Evolutionary conservation across 2,888 invertebrate species (phyloP), one percentile per base, ranked within the genome.

Genomic region (Sarcophaga carnaria): DNA sequence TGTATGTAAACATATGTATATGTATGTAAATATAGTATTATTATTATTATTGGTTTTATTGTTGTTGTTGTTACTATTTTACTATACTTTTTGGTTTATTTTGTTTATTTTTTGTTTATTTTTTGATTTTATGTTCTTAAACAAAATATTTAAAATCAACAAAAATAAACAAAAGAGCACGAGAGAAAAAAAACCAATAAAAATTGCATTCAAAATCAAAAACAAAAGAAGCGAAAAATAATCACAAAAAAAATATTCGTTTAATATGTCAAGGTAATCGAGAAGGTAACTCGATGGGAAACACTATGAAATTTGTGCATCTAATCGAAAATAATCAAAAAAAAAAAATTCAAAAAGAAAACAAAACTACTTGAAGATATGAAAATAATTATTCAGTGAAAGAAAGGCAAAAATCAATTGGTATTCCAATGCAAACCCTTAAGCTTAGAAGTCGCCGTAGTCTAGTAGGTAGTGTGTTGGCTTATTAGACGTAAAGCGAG

Each of bases 241-340:
- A 54, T 14, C 12, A 54, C 17, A 60, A 63, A 22, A 62, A 62
- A 37, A 37, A 37, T 4, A 2, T 37, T 37, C 37, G 54, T 54
- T 54, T 54, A 17, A 54, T 83, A 20, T 79, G 86, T 83, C 86
- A 86, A 86, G 85, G 85, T 82, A 71, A 70, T 27, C 67, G 54
- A 60, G 54, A 77, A 82, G 71, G 69, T 71, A 64, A 71, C n/a
- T 64, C 63, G 70, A 49, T 77, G 76, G 25, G 76, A 76, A 75
- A 71, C 27, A 75, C 10, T 54, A 74, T 2, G 20, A 60, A 78
- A 66, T 10, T 67, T 67, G 37, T 17, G 64, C 25, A 66, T 17
- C n/a, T 8, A 62, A 62, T 62, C 22, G 20, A n/a, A 54, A 54
- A 37, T 37, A 2, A 49, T 0, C 12, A 49, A 49, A 49, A 49